phyloP scores from a whole-genome alignment of 2,797 vertebrate species.

The Micropoecilia bifurca region DNA sequence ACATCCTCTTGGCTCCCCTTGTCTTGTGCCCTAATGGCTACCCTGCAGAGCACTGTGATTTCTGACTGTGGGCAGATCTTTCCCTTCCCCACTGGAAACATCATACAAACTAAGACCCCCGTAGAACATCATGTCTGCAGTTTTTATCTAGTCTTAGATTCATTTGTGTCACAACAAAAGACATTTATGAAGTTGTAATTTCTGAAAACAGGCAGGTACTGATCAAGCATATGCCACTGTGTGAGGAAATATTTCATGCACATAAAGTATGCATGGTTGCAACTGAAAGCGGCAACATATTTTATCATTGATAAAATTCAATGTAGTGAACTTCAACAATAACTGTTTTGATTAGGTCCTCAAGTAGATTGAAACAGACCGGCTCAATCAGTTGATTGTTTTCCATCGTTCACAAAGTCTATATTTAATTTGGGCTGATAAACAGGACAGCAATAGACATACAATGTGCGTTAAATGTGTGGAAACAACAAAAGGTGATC shows the following conservation, averaged over 20 bases:
- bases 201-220: not conserved
- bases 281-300: not conserved
- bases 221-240: not conserved
- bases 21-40: constrained; percentile 61
- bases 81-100: constrained; percentile 30
- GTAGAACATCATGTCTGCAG: not conserved
- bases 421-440: not conserved
- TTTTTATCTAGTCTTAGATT: not conserved
- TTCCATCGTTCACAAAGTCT: not conserved
- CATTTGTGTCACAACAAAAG: not conserved
- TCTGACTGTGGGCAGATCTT: constrained; percentile 63
- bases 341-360: not conserved
- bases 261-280: not conserved
- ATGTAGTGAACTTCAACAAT: not conserved
- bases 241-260: not conserved
- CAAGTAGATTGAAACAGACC: not conserved
- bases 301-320: not conserved
- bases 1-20: constrained; percentile 61
- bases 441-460: not conserved
- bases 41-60: constrained; percentile 56
- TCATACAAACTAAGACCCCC: constrained; percentile 17
- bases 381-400: not conserved
- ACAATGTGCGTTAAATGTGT: not conserved
- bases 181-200: not conserved
- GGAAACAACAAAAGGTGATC: not conserved